A percentile compares a stretch with the other conserved stretches of the same genome.
Conservation (phyloP, 2,113 vertebrate genomes). For the Lepus europaeus region DNA sequence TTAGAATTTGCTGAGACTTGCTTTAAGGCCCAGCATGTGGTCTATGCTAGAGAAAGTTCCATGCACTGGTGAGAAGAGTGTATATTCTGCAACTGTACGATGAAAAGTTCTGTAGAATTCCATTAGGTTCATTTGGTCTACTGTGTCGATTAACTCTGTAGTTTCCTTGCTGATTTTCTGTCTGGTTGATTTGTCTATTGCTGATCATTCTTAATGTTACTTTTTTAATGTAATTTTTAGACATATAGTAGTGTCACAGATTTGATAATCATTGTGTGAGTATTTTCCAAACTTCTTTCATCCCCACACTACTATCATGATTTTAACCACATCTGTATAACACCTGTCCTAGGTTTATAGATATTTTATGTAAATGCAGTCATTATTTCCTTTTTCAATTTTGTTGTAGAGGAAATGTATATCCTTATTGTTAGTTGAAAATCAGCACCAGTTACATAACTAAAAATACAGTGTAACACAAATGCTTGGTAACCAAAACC, state of each 20-base stretch:
- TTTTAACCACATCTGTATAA: neutral
- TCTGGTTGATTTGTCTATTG: too few species aligned
- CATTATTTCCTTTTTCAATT: neutral
- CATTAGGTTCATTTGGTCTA: too few species aligned
- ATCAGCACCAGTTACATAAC: neutral
- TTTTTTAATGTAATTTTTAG: conserved; percentile 6
- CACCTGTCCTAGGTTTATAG: neutral
- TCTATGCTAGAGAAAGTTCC: too few species aligned
- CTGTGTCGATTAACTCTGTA: too few species aligned
- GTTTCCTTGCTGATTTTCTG: too few species aligned
- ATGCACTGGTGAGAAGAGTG: too few species aligned
- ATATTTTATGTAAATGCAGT: neutral
- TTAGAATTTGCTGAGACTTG: too few species aligned
- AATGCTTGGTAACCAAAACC: neutral
- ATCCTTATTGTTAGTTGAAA: neutral
- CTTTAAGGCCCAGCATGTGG: too few species aligned
- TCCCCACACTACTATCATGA: neutral
- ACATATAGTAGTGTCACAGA: neutral
- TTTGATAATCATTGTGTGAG: neutral
- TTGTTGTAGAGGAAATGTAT: neutral
- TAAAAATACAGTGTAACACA: neutral
- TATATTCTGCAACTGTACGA: too few species aligned
- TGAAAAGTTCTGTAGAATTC: too few species aligned
- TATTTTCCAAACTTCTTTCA: neutral
- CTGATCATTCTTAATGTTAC: neutral